Percentiles rank a stretch among this genome's conserved stretches.
phyloP scores from a whole-genome alignment of 64 coral and sea anemone species.

The Acropora yongei region DNA sequence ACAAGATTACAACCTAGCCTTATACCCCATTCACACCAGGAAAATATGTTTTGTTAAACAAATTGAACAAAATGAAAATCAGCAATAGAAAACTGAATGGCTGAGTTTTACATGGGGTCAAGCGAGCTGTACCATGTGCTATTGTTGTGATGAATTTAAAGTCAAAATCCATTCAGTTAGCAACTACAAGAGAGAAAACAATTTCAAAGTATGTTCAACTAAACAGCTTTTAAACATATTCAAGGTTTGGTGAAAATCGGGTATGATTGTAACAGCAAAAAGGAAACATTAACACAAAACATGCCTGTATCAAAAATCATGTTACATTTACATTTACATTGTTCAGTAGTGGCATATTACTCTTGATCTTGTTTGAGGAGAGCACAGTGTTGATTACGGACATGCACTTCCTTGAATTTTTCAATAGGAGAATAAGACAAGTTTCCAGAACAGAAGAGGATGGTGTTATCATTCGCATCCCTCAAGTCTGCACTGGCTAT shows the following conservation, averaged over 20 bases:
- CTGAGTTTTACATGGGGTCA: too few relatives aligned
- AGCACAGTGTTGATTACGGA: slow-evolving; percentile 59
- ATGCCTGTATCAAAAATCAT: neutral
- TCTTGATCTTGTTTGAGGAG: slow-evolving; percentile 17
- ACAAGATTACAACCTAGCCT: neutral
- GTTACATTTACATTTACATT: neutral
- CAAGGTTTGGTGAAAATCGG: too few relatives aligned
- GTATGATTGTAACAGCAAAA: too few relatives aligned
- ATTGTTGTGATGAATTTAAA: neutral
- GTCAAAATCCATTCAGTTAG: neutral
- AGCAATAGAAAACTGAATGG: too few relatives aligned
- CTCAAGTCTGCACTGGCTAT: slow-evolving; percentile 12
- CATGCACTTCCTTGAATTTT: slow-evolving; percentile 59
- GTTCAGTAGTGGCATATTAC: neutral
- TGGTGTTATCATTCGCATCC: slow-evolving; percentile 39
- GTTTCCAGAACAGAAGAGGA: slow-evolving; percentile 73
- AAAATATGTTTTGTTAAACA: too few relatives aligned
- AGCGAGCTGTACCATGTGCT: too few relatives aligned
- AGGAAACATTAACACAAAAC: too few relatives aligned
- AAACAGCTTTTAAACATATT: too few relatives aligned
- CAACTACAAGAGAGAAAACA: too few relatives aligned
- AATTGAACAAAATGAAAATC: too few relatives aligned
- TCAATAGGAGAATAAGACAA: slow-evolving; percentile 22
- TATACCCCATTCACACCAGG: too few relatives aligned
- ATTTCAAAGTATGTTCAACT: too few relatives aligned